A percentile compares a stretch with the other conserved stretches of the same genome.
Evolutionary conservation across 2,797 vertebrate species (phyloP).

Genomic region (Crax fasciolata): DNA sequence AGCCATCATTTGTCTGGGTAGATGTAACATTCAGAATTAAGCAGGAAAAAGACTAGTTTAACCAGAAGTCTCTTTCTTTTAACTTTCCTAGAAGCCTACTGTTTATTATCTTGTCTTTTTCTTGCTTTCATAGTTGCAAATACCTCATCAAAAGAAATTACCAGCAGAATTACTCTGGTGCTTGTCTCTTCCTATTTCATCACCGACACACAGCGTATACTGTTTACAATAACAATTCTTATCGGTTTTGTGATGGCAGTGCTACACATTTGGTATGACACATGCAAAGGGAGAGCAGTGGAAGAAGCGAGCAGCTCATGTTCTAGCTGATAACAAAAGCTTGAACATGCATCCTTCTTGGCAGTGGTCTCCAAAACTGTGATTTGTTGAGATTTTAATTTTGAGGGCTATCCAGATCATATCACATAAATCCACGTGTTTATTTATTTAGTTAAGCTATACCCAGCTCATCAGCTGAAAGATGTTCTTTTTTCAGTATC

Average conservation of each 20-base stretch:
- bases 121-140: conserved; percentile 31
- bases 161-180: conserved; percentile 53
- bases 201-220: background rate
- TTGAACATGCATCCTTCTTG: conserved; percentile 48
- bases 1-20: background rate
- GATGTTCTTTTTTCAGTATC: background rate
- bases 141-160: conserved; percentile 68
- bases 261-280: conserved; percentile 43
- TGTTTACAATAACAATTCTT: conserved; percentile 28
- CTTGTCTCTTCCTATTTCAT: conserved; percentile 43
- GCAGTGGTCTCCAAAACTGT: conserved; percentile 32
- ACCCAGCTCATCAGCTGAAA: background rate
- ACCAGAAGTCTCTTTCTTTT: conserved; percentile 22
- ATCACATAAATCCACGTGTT: background rate
- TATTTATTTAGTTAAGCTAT: background rate
- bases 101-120: conserved; percentile 34
- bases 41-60: background rate
- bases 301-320: conserved; percentile 38
- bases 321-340: conserved; percentile 40
- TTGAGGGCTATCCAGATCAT: conserved; percentile 27
- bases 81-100: background rate
- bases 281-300: conserved; percentile 1
- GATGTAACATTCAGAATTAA: background rate
- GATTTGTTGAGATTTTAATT: conserved; percentile 36
- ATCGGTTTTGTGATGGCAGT: conserved; percentile 35